Percentiles rank a stretch among this genome's conserved stretches.
Conservation (phyloP, 2,888 invertebrate genomes). For the Drosophila histrio region DNA sequence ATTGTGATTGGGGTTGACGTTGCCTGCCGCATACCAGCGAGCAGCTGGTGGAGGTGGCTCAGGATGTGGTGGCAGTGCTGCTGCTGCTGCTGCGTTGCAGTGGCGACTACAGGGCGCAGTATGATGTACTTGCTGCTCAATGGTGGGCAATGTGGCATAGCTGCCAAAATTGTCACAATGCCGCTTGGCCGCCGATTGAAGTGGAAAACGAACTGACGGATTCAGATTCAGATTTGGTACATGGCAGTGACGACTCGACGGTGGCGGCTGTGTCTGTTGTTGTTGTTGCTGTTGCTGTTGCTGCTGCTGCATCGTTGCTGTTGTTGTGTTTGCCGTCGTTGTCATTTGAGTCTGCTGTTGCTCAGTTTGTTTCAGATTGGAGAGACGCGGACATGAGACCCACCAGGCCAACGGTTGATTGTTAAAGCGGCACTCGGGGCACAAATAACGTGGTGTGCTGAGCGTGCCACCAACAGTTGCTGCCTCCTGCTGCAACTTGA, state of each 20-base stretch:
- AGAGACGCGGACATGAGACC: slow-evolving; percentile 83
- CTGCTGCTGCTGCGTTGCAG: slow-evolving; percentile 31
- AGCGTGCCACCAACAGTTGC: slow-evolving; percentile 22
- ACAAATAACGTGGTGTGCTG: slow-evolving; percentile 78
- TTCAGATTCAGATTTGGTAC: slow-evolving; percentile 24
- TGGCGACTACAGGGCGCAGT: slow-evolving; percentile 15
- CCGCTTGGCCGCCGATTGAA: slow-evolving; percentile 42
- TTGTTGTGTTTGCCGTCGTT: slow-evolving; percentile 34
- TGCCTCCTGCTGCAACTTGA: neutral
- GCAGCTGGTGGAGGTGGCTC: slow-evolving; percentile 26
- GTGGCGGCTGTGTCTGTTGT: slow-evolving; percentile 54
- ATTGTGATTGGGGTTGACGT: slow-evolving; percentile 45
- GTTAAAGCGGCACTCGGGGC: slow-evolving; percentile 82
- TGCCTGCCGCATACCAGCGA: slow-evolving; percentile 42
- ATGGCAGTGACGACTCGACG: slow-evolving; percentile 55
- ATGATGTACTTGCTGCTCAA: slow-evolving; percentile 58
- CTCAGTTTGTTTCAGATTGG: slow-evolving; percentile 70
- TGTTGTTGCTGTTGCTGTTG: slow-evolving; percentile 20
- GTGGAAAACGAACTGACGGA: slow-evolving; percentile 57
- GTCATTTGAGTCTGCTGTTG: slow-evolving; percentile 32
- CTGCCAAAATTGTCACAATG: slow-evolving; percentile 78
- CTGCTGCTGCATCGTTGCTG: neutral
- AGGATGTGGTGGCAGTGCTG: slow-evolving; percentile 51
- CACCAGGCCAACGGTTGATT: slow-evolving; percentile 83
- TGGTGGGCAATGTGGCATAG: slow-evolving; percentile 72